Conservation (phyloP, 1,140 invertebrate species). For the Drosophila bipectinata region DNA sequence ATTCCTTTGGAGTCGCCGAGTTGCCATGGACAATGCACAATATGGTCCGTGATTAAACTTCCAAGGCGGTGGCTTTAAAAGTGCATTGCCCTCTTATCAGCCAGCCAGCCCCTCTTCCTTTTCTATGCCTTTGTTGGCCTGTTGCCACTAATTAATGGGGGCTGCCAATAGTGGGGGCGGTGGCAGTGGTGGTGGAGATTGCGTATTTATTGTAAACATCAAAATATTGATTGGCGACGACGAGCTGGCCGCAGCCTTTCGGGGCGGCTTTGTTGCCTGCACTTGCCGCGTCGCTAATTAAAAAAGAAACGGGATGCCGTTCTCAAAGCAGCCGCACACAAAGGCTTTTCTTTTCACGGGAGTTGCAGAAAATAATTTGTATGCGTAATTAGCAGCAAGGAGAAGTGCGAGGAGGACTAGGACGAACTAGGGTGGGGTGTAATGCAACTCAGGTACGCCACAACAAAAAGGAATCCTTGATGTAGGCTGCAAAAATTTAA, state of each 20-base stretch:
- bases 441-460: neutral
- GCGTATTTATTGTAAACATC: constrained; percentile 72
- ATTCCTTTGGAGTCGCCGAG: constrained; percentile 34
- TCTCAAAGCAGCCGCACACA: constrained; percentile 28
- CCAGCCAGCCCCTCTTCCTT: constrained; percentile 6
- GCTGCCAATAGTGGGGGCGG: constrained; percentile 6
- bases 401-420: neutral
- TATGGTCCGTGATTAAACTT: constrained; percentile 56
- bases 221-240: constrained; percentile 71
- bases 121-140: constrained; percentile 45
- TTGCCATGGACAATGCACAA: constrained; percentile 23
- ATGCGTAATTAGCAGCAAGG: constrained; percentile 55
- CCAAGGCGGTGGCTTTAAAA: constrained; percentile 33
- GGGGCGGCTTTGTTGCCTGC: constrained; percentile 25
- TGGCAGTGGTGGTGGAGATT: neutral
- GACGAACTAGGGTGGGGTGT: neutral
- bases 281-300: constrained; percentile 57
- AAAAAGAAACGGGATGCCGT: constrained; percentile 37
- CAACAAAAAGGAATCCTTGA: neutral
- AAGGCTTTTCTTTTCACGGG: constrained; percentile 32
- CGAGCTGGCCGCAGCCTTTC: constrained; percentile 21
- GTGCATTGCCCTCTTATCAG: constrained; percentile 65
- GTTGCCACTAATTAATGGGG: constrained; percentile 69
- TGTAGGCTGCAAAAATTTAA: neutral
- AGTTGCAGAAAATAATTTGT: constrained; percentile 59